A percentile compares a stretch with the other conserved stretches of the same genome.
These are phyloP conservation scores for Sphaeridia pumilis DNA, from an alignment of 2,888 invertebrate species.

Conservation along the genomic window DNA sequence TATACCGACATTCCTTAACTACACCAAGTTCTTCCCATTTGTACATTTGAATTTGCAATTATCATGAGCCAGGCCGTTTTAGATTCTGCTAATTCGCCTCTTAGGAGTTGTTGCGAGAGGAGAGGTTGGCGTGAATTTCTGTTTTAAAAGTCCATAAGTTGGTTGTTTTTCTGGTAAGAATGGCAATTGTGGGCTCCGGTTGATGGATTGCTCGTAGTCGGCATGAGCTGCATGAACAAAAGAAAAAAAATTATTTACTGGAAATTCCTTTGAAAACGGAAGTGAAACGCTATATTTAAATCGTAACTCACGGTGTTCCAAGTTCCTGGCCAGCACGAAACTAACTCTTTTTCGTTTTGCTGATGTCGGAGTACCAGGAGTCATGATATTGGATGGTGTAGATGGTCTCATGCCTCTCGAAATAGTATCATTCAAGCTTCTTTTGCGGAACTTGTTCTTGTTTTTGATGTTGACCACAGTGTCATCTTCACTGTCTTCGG, in stretches of 20 bases:
- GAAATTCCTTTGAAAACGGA: neutral
- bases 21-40: too few relatives aligned
- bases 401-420: neutral
- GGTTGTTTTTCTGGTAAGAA: constrained; percentile 60
- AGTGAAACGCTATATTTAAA: neutral
- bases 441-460: constrained; percentile 1
- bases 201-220: constrained; percentile 59
- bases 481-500: neutral
- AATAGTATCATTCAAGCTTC: constrained; percentile 4
- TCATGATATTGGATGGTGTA: too few relatives aligned
- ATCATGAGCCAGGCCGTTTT: too few relatives aligned
- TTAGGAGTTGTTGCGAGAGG: neutral
- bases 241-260: neutral
- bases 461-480: neutral
- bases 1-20: too few relatives aligned
- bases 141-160: constrained; percentile 57
- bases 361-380: constrained; percentile 7
- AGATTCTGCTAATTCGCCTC: neutral
- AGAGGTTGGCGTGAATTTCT: constrained; percentile 15
- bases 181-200: constrained; percentile 60
- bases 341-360: constrained; percentile 51
- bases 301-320: constrained; percentile 46
- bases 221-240: constrained; percentile 44
- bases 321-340: constrained; percentile 58
- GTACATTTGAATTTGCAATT: too few relatives aligned